These are phyloP conservation scores for Podargus strigoides DNA, from an alignment of 2,797 vertebrate species.

Conservation along the genomic window DNA sequence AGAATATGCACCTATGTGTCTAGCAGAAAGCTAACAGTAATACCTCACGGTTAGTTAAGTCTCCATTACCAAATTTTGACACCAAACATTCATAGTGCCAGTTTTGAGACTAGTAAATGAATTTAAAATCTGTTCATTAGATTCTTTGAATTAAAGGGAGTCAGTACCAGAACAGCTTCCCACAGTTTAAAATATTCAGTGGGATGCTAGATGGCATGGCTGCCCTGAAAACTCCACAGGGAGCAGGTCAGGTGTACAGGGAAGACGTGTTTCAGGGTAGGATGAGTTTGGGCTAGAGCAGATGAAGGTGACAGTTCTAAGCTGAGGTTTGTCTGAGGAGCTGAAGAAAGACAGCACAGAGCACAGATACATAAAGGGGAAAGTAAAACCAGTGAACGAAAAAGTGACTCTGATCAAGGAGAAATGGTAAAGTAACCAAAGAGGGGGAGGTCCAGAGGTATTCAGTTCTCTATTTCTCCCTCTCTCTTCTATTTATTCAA, in stretches of 20 bases:
- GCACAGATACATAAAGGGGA: fast-evolving
- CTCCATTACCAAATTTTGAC: neutral
- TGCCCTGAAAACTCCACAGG: neutral
- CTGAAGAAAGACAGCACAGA: neutral
- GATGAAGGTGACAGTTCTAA: neutral
- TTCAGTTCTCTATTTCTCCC: neutral
- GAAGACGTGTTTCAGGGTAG: neutral
- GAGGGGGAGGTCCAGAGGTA: neutral
- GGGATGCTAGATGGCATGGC: neutral
- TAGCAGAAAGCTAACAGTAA: neutral
- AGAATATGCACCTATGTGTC: neutral
- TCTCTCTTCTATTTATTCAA: neutral
- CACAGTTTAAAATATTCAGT: neutral
- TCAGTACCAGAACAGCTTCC: neutral
- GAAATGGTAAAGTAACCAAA: neutral
- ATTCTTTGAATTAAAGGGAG: neutral
- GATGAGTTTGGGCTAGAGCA: neutral
- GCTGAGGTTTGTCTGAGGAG: neutral
- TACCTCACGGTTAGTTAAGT: neutral
- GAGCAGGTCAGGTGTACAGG: neutral
- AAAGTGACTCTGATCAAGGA: neutral
- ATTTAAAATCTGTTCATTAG: neutral
- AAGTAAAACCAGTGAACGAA: neutral
- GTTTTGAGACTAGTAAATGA: neutral
- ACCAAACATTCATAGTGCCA: neutral